These are phyloP conservation scores for Pyxicephalus adspersus DNA, from an alignment of 2,113 vertebrate species.

Conservation along the genomic window DNA sequence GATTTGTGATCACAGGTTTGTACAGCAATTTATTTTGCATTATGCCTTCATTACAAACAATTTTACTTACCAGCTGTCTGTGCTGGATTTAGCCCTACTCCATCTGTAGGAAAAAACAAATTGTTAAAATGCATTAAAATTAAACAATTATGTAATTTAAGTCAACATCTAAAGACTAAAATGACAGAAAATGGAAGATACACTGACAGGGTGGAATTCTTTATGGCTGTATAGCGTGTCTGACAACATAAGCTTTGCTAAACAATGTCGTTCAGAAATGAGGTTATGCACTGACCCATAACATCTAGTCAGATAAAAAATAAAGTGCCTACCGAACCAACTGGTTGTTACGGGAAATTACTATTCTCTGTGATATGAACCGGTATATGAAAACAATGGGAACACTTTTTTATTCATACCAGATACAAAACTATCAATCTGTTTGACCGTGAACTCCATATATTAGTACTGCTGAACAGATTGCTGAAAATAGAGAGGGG, in stretches of 20 bases:
- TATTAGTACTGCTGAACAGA: too few relatives aligned
- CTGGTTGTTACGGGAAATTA: not conserved
- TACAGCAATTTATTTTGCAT: too few relatives aligned
- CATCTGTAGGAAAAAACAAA: slow-evolving; percentile 66
- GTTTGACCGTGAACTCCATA: too few relatives aligned
- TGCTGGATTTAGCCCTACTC: slow-evolving; percentile 81
- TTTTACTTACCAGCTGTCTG: slow-evolving; percentile 78
- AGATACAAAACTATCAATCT: not conserved
- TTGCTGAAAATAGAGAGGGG: too few relatives aligned
- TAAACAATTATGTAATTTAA: not conserved
- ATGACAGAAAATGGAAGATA: not conserved
- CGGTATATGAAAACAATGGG: too few relatives aligned
- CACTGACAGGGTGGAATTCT: not conserved
- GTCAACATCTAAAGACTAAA: not conserved
- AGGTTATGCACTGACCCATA: not conserved
- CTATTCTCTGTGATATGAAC: too few relatives aligned
- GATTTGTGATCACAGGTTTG: too few relatives aligned
- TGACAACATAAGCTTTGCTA: not conserved
- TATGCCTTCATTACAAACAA: not conserved
- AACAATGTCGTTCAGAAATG: not conserved
- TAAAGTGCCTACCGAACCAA: not conserved
- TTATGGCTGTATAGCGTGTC: not conserved
- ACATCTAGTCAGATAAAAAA: not conserved
- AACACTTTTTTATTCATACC: not conserved
- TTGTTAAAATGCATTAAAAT: not conserved